phyloP scores from a whole-genome alignment of 1,140 invertebrate species.

The Drosophila prosaltans region DNA sequence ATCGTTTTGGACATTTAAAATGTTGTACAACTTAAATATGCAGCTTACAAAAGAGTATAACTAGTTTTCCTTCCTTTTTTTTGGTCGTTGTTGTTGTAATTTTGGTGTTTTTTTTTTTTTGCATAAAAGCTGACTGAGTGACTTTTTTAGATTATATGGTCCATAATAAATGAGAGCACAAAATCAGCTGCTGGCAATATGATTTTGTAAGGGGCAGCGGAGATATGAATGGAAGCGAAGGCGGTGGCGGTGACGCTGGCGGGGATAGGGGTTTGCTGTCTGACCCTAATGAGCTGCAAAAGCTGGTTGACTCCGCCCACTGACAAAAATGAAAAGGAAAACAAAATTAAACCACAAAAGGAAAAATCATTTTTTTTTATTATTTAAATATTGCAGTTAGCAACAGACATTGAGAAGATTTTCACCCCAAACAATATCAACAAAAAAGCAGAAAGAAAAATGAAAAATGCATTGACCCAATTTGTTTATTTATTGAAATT shows the following conservation, averaged over 20 bases:
- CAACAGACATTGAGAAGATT: conserved; percentile 38
- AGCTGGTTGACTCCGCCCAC: conserved; percentile 11
- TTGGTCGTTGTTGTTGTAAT: conserved; percentile 22
- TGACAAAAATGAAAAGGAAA: not conserved
- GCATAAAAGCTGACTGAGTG: conserved; percentile 56
- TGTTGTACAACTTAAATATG: conserved; percentile 71
- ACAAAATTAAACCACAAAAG: not conserved
- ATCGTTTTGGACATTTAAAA: conserved; percentile 51
- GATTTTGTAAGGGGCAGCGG: not conserved
- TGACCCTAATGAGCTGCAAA: conserved; percentile 61
- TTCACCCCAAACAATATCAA: not conserved
- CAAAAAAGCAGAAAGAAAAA: not conserved
- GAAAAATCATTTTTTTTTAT: conserved; percentile 25
- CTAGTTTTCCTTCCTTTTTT: conserved; percentile 54
- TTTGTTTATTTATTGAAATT: conserved; percentile 79
- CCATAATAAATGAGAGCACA: conserved; percentile 62
- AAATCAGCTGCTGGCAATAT: conserved; percentile 2
- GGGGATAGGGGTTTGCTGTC: not conserved
- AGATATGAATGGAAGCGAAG: not conserved
- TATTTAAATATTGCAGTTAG: conserved; percentile 44
- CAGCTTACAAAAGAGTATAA: conserved; percentile 53
- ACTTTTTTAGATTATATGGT: conserved; percentile 45
- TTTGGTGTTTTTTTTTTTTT: conserved; percentile 29
- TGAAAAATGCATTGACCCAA: conserved; percentile 62
- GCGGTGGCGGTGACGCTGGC: too few species aligned